phyloP scores from a whole-genome alignment of 2,113 vertebrate genomes.

The Lethenteron camtschaticum region DNA sequence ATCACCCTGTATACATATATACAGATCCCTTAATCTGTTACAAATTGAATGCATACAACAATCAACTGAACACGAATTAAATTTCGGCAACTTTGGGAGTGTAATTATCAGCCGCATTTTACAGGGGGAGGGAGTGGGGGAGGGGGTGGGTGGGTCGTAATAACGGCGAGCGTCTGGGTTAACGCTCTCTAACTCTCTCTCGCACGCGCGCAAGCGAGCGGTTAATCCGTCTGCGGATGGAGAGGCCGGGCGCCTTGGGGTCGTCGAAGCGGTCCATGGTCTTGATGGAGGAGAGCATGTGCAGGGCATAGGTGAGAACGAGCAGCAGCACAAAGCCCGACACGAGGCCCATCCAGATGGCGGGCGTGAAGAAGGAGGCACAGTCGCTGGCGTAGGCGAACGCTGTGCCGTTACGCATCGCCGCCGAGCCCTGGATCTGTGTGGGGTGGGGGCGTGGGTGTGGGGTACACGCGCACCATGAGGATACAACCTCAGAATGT shows the following conservation, averaged over 20 bases:
- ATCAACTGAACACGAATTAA: no score
- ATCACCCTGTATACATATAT: no score
- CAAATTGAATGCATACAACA: no score
- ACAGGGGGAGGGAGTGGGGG: no score
- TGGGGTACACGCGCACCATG: background rate
- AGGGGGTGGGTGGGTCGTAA: no score
- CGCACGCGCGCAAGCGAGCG: background rate
- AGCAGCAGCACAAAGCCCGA: conserved; percentile 36
- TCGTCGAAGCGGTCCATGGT: conserved; percentile 78
- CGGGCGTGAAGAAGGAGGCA: conserved; percentile 49
- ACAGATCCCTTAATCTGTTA: no score
- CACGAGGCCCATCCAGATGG: conserved; percentile 71
- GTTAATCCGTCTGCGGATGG: conserved; percentile 40
- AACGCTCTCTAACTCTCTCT: no score
- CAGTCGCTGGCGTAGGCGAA: conserved; percentile 69
- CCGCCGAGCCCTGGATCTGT: conserved; percentile 53
- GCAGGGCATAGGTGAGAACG: conserved; percentile 50
- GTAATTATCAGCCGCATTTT: no score
- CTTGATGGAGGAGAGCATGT: conserved; percentile 60
- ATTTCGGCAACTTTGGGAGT: no score
- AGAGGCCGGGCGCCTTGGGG: conserved; percentile 52
- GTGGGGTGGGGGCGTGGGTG: background rate
- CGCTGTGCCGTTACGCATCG: conserved; percentile 17
- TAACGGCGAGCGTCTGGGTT: no score
- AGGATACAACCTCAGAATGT: no score